Evolutionary conservation across 1,140 invertebrate species (phyloP), one percentile per base, ranked within the genome.

Genomic region (Drosophila ambigua): DNA sequence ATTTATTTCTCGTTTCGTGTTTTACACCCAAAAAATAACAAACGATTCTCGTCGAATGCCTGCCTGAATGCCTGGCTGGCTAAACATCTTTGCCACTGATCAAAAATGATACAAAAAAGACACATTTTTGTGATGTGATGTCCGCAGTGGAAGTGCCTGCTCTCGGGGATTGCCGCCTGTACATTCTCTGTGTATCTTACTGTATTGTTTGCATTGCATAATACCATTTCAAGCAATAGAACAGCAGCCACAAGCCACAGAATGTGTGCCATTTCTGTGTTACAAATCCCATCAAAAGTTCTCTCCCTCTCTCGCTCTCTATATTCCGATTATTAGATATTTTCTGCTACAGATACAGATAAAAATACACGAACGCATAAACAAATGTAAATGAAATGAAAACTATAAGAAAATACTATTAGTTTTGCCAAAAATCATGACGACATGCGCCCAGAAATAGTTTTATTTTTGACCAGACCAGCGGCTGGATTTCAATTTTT

Each of bases 21-120:
- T 88, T 87, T 87, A 87, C 83, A 87, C 79, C 83, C 83, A 87
- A 87, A 88, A 87, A 88, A 87, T 82, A 88, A 87, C 82, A 87
- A 87, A 87, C 79, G 79, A 75, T 72, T 62, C 79, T 77, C 11
- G 4, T 15, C 16, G 61, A 67, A 66, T 39, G 59, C 24, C 45
- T 58, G 54, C 41, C 23, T 24, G 23, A 24, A 24, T 24, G 23
- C 23, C 23, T 7, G 26, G 35, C 11, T 13, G 41, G 24, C 41
- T 11, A 54, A 79, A 79, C 77, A 77, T 79, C 73, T 39, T 79
- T 77, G 78, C 78, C 73, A 85, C 72, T 77, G 81, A 80, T 84
- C 81, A 77, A 84, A 77, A 84, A 39, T 39, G 35, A 5, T 39
- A 13, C 35, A 39, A 39, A 85, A 72, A 85, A 73, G 61, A 52